These are phyloP conservation scores for Myocastor coypus DNA, from an alignment of 2,113 vertebrate species.

Conservation along the genomic window DNA sequence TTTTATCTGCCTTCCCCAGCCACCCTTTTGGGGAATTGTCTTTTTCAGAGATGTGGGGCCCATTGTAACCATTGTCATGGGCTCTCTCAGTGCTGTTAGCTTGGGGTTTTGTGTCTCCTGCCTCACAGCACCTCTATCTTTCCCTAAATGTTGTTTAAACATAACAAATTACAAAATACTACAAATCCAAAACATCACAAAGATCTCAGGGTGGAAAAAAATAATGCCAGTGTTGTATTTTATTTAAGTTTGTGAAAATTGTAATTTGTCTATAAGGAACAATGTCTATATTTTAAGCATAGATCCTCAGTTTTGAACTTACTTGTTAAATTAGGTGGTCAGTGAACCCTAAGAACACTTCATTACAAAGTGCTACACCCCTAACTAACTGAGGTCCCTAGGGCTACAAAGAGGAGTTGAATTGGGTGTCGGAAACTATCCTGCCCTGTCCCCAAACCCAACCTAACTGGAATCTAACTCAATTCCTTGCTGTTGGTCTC, in stretches of 20 bases:
- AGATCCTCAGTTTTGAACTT: constrained; percentile 17
- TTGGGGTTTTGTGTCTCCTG: constrained; percentile 46
- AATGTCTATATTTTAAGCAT: neutral
- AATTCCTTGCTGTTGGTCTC: neutral
- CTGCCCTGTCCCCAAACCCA: neutral
- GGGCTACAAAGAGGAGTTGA: neutral
- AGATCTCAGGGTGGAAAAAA: neutral
- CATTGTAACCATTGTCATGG: constrained; percentile 50
- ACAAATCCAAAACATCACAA: neutral
- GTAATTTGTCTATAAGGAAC: neutral
- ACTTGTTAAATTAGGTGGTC: neutral
- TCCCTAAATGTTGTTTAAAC: constrained; percentile 39
- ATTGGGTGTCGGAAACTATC: neutral
- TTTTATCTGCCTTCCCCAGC: constrained; percentile 88
- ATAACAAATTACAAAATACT: constrained; percentile 39
- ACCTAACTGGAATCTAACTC: neutral
- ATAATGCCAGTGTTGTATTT: constrained; percentile 53
- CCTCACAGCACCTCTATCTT: constrained; percentile 26
- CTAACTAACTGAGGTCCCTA: neutral
- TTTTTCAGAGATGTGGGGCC: constrained; percentile 74
- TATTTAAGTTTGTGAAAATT: constrained; percentile 20
- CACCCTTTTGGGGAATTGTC: constrained; percentile 79
- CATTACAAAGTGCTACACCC: neutral
- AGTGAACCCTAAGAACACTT: neutral
- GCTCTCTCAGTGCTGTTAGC: constrained; percentile 53